Conservation (phyloP, 2,797 vertebrate genomes). For the Spheniscus humboldti region DNA sequence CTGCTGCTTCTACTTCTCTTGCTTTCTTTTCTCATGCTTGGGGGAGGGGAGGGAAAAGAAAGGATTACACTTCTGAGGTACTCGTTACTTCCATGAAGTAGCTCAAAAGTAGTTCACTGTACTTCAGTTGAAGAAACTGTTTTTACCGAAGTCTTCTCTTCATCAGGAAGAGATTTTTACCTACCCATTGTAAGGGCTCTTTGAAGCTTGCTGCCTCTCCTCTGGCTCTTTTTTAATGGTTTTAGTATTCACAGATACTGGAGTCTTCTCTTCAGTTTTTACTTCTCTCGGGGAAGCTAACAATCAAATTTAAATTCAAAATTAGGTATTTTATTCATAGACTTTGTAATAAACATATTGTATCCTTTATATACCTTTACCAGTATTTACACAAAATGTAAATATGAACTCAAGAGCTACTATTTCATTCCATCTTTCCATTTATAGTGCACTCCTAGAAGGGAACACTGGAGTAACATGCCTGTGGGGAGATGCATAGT, state of each 20-base stretch:
- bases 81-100: neutral
- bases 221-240: conserved; percentile 90
- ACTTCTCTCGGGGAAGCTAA: conserved; percentile 87
- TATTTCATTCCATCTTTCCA: neutral
- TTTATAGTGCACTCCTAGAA: neutral
- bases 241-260: conserved; percentile 83
- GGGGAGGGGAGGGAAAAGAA: no score
- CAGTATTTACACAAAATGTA: neutral
- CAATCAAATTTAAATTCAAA: neutral
- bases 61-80: neutral
- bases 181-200: conserved; percentile 97
- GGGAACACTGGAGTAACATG: neutral
- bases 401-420: rapidly evolving
- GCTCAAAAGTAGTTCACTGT: neutral
- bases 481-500: rapidly evolving
- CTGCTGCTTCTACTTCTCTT: conserved; percentile 91
- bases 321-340: neutral
- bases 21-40: conserved; percentile 90
- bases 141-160: rapidly evolving
- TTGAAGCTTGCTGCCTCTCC: conserved; percentile 84
- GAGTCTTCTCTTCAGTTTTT: conserved; percentile 91
- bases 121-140: rapidly evolving
- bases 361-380: neutral
- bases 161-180: neutral
- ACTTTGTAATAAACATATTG: neutral